Evolutionary conservation across 2,113 vertebrate species (phyloP).

Genomic region (western clawed frog (Xenopus tropicalis)): UCB_Xtro_10.0 CM004448.2:123476501-123477000

Average conservation of each 20-base stretch:
- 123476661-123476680: constrained; percentile 34
- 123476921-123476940: constrained; percentile 42
- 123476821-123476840: constrained; percentile 24
- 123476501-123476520: too few species aligned
- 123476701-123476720: not conserved
- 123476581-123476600: too few species aligned
- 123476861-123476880: constrained; percentile 36
- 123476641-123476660: constrained; percentile 22
- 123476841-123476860: constrained; percentile 17
- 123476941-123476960: constrained; percentile 31
- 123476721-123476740: constrained; percentile 20
- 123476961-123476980: too few species aligned
- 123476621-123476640: constrained; percentile 12
- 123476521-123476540: too few species aligned
- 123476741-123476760: constrained; percentile 17
- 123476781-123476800: constrained; percentile 33
- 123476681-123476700: constrained; percentile 15
- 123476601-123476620: too few species aligned
- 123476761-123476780: constrained; percentile 15
- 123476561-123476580: too few species aligned
- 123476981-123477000: constrained; percentile 41
- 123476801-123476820: constrained; percentile 35
- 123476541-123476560: too few species aligned
- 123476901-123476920: constrained; percentile 43
- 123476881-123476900: constrained; percentile 37